Percentiles rank a stretch among this genome's conserved stretches.
Evolutionary conservation across 2,113 vertebrate species (phyloP).

Genomic region (Pavo muticus): DNA sequence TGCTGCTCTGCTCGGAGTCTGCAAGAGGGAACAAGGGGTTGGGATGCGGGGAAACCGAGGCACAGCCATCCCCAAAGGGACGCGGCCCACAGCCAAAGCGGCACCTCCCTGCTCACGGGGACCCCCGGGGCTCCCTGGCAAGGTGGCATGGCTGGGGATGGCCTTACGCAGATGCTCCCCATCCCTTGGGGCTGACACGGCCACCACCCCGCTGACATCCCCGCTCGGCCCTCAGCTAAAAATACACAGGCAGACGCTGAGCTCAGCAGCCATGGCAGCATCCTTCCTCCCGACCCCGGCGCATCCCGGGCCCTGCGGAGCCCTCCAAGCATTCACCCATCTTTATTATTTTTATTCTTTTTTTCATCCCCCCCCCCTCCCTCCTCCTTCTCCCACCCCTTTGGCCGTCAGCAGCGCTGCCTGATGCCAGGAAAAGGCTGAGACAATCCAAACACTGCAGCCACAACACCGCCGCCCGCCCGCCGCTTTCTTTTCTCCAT

Average conservation of each 20-base stretch:
- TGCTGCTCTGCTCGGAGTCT: conserved; percentile 93
- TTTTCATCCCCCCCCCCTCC: neutral
- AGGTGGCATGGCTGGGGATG: neutral
- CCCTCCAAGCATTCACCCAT: neutral
- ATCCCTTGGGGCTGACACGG: neutral
- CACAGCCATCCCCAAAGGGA: neutral
- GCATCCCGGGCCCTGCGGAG: neutral
- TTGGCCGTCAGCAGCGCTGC: neutral
- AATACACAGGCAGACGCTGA: conserved; percentile 3
- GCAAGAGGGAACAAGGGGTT: neutral
- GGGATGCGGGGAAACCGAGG: neutral
- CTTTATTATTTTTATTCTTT: neutral
- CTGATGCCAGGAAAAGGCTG: neutral
- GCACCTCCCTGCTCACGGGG: neutral
- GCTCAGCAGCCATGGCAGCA: neutral
- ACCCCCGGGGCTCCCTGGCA: neutral
- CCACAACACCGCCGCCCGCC: neutral
- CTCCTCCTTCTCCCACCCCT: neutral
- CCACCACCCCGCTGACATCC: neutral
- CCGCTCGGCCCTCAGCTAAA: conserved; percentile 45
- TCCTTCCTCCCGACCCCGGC: neutral
- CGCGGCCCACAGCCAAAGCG: no score
- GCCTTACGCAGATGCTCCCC: neutral
- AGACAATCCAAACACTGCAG: neutral
- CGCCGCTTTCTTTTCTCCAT: neutral